Percentiles rank a stretch among this genome's conserved stretches.
These are phyloP conservation scores for Strix aluco DNA, from an alignment of 2,113 vertebrate genomes.

Conservation along the genomic window DNA sequence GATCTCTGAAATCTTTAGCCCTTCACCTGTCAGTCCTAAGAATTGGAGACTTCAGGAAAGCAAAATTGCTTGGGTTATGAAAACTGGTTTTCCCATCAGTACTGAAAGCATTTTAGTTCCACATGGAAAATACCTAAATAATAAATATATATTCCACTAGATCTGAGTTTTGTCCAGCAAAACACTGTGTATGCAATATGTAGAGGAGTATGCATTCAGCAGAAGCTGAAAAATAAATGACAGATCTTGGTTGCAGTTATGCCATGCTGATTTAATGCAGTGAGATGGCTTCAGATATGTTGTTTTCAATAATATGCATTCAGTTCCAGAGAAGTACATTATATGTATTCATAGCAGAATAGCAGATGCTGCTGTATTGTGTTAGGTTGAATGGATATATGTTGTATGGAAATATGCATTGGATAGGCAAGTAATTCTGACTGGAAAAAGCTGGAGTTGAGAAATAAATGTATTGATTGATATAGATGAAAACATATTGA, in stretches of 20 bases:
- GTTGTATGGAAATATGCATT: background rate
- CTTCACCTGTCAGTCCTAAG: background rate
- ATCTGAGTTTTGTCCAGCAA: background rate
- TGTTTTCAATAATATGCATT: background rate
- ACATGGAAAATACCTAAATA: background rate
- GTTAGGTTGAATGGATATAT: background rate
- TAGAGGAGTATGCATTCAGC: background rate
- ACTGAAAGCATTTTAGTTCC: background rate
- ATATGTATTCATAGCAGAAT: slow-evolving; percentile 25
- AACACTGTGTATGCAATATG: background rate
- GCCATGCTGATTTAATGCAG: background rate
- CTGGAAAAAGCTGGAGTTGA: background rate
- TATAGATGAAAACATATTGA: background rate
- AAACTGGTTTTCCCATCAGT: background rate
- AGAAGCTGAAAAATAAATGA: slow-evolving; percentile 14
- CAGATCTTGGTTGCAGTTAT: background rate
- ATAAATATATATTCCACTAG: background rate
- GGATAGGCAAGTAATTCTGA: background rate
- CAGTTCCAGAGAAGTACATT: background rate
- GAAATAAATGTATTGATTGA: background rate
- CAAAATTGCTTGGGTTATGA: background rate
- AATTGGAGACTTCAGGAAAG: background rate
- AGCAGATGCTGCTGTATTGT: background rate
- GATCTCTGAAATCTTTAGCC: background rate
- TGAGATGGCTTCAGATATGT: background rate